A percentile compares a stretch with the other conserved stretches of the same genome.
These are phyloP conservation scores for Agonum fuliginosum DNA, from an alignment of 2,888 invertebrate genomes.

Conservation along the genomic window DNA sequence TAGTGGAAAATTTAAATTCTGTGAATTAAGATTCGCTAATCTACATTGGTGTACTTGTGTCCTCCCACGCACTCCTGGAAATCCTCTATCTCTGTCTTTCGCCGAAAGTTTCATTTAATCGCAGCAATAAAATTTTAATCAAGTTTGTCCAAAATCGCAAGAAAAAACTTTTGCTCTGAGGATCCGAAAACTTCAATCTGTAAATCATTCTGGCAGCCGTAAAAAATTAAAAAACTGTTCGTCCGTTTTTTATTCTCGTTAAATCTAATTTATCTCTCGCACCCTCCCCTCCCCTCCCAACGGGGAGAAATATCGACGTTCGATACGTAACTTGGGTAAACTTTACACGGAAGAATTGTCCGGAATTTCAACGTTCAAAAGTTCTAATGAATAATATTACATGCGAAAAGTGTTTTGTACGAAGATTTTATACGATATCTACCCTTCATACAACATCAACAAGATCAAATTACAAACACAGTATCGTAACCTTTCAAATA, in stretches of 20 bases:
- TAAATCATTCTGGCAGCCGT: slow-evolving; percentile 47
- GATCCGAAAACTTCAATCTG: slow-evolving; percentile 48
- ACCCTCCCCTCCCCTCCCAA: neutral
- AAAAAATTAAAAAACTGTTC: slow-evolving; percentile 48
- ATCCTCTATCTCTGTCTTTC: neutral
- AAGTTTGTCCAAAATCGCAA: slow-evolving; percentile 42
- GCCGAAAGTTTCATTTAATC: slow-evolving; percentile 42
- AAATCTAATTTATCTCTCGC: slow-evolving; percentile 51
- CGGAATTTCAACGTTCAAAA: no score
- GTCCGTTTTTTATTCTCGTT: slow-evolving; percentile 44
- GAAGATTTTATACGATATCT: no score
- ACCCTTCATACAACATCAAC: no score
- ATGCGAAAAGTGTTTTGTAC: no score
- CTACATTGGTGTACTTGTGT: no score
- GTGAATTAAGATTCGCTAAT: no score
- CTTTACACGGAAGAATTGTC: neutral
- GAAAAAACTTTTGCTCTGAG: slow-evolving; percentile 44
- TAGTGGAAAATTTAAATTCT: no score
- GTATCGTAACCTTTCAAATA: no score
- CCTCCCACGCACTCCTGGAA: no score
- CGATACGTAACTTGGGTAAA: neutral
- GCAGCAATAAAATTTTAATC: slow-evolving; percentile 53
- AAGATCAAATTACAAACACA: no score
- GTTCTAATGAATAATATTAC: no score
- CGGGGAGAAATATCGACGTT: neutral